Conservation (phyloP, 2,888 invertebrate genomes). For the Parnassius glacialis region DNA sequence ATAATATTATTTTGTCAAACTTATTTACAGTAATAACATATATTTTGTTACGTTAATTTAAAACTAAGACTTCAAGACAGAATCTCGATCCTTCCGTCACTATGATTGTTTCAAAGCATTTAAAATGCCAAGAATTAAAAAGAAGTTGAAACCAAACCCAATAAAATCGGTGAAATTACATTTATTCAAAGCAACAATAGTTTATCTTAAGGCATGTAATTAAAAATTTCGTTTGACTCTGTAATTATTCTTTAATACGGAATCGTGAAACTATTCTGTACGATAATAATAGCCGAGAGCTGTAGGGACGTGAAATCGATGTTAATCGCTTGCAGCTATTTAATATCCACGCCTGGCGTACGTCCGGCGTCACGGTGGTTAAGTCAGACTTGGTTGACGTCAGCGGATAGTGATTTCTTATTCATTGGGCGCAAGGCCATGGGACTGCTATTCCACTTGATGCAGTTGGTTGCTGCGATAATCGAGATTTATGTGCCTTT, state of each 20-base stretch:
- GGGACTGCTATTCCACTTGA: conserved; percentile 16
- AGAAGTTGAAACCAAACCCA: too few species aligned
- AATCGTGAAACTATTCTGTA: conserved; percentile 59
- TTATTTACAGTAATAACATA: too few species aligned
- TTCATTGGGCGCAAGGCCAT: conserved; percentile 13
- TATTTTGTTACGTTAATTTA: too few species aligned
- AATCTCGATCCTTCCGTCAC: too few species aligned
- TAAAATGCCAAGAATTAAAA: too few species aligned
- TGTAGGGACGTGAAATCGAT: conserved; percentile 57
- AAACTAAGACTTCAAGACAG: too few species aligned
- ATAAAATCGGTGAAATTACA: too few species aligned
- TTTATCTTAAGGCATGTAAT: not conserved
- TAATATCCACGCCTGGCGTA: conserved; percentile 48
- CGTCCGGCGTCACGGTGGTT: conserved; percentile 33
- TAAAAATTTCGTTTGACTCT: conserved; percentile 7
- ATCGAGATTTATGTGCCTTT: conserved; percentile 11
- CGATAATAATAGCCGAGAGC: conserved; percentile 39
- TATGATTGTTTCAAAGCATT: too few species aligned
- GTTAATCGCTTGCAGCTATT: conserved; percentile 67
- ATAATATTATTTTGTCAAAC: too few species aligned
- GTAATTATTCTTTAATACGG: conserved; percentile 4
- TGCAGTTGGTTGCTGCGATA: conserved; percentile 8
- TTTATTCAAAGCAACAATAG: not conserved
- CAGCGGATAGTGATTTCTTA: conserved; percentile 16
- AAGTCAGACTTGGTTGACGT: conserved; percentile 29